Conservation (phyloP, 2,113 vertebrate species). For the Danio rerio region GRCz12tu NC_133198.1:535001-535500, state of each 20-base stretch:
- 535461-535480: too few species aligned
- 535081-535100: conserved; percentile 80
- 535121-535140: conserved; percentile 72
- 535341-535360: too few species aligned
- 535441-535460: too few species aligned
- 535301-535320: not conserved
- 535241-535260: conserved; percentile 89
- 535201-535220: conserved; percentile 84
- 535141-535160: conserved; percentile 74
- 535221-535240: conserved; percentile 76
- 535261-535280: conserved; percentile 95
- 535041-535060: conserved; percentile 58
- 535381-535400: too few species aligned
- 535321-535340: not conserved
- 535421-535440: too few species aligned
- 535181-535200: conserved; percentile 72
- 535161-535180: conserved; percentile 60
- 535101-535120: conserved; percentile 72
- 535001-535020: conserved; percentile 70
- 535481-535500: too few species aligned
- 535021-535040: conserved; percentile 65
- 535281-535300: conserved; percentile 87
- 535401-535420: too few species aligned
- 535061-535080: conserved; percentile 74
- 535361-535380: too few species aligned